These are phyloP conservation scores for Porites australiensis DNA, from an alignment of 64 coral and sea anemone species.

Conservation along the genomic window DNA sequence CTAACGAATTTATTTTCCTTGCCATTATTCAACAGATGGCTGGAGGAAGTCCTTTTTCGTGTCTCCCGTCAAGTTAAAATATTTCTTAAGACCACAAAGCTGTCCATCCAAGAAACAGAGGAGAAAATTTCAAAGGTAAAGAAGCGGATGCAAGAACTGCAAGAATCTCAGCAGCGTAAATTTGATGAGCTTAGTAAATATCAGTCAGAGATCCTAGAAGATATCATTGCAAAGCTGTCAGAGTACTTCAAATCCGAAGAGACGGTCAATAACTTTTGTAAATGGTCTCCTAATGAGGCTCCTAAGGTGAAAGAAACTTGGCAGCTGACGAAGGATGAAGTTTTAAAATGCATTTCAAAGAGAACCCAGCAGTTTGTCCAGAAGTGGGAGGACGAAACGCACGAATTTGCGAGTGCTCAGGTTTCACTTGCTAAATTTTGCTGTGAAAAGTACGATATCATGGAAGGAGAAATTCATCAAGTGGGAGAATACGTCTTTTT, in stretches of 20 bases:
- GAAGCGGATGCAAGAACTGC: no score
- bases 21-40: not conserved
- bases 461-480: slow-evolving; percentile 8
- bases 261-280: not conserved
- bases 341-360: not conserved
- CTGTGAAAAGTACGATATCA: not conserved
- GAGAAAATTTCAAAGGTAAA: not conserved
- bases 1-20: not conserved
- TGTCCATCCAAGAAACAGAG: not conserved
- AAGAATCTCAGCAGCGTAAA: not conserved
- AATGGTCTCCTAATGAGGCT: not conserved
- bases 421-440: not conserved
- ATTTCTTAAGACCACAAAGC: not conserved
- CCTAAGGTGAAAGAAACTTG: not conserved
- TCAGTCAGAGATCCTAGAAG: not conserved
- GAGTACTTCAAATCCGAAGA: not conserved
- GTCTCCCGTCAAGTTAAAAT: not conserved
- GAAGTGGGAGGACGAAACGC: not conserved
- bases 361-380: not conserved
- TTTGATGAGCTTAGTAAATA: not conserved
- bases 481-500: not conserved
- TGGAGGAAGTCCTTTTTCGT: not conserved
- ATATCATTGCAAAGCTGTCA: not conserved
- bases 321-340: not conserved
- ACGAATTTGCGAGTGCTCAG: not conserved